phyloP scores from a whole-genome alignment of 2,113 vertebrate genomes.

The Orthonyx spaldingii region DNA sequence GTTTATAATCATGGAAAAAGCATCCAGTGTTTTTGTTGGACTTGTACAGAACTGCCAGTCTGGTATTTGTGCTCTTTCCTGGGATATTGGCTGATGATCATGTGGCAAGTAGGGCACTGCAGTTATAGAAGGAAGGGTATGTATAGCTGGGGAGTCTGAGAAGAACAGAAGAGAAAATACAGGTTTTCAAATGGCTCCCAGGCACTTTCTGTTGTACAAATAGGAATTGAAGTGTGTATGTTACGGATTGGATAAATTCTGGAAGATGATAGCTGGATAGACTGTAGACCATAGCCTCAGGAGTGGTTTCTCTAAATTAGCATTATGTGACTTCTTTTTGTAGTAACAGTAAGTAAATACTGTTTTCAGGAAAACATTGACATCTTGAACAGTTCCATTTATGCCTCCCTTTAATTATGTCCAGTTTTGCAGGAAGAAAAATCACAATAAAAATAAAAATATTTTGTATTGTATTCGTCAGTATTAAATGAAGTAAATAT shows the following conservation, averaged over 20 bases:
- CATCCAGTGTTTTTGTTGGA: not conserved
- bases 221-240: not conserved
- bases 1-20: not conserved
- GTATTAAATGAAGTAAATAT: not conserved
- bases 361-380: not conserved
- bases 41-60: not conserved
- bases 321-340: not conserved
- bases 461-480: not conserved
- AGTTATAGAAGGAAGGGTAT: not conserved
- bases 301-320: not conserved
- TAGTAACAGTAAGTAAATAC: not conserved
- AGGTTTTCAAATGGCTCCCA: not conserved
- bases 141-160: not conserved
- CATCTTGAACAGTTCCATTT: not conserved
- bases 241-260: not conserved
- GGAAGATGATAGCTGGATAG: not conserved
- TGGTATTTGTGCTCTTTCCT: not conserved
- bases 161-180: not conserved
- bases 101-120: not conserved
- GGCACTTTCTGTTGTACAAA: not conserved
- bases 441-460: not conserved
- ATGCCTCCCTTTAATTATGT: not conserved
- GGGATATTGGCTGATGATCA: not conserved
- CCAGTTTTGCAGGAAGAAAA: not conserved
- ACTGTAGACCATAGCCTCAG: not conserved